Conservation (phyloP, 2,888 invertebrate genomes). For the Latheticus oryzae region DNA sequence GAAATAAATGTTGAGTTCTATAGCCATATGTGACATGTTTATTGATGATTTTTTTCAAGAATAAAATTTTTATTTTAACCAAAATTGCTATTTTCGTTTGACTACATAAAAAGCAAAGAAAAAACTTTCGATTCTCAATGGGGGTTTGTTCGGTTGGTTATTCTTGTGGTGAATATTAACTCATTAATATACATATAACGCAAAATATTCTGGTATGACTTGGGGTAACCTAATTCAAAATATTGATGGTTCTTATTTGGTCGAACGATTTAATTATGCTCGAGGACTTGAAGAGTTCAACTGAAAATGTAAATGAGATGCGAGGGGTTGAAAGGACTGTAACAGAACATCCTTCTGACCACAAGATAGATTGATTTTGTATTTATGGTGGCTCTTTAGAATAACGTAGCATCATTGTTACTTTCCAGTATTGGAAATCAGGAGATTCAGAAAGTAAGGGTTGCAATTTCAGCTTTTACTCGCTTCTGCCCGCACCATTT, state of each 20-base stretch:
- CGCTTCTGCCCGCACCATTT: constrained; percentile 41
- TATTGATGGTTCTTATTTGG: constrained; percentile 53
- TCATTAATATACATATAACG: constrained; percentile 44
- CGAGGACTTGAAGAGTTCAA: constrained; percentile 52
- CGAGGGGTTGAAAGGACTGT: constrained; percentile 51
- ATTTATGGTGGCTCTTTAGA: constrained; percentile 56
- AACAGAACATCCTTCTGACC: constrained; percentile 54
- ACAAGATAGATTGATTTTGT: constrained; percentile 59
- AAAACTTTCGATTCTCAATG: too few species aligned
- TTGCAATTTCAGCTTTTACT: constrained; percentile 47
- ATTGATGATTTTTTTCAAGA: constrained; percentile 26
- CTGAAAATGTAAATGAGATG: constrained; percentile 57
- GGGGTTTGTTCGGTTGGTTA: constrained; percentile 24
- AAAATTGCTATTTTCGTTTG: too few species aligned
- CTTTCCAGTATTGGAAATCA: constrained; percentile 54
- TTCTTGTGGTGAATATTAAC: constrained; percentile 28
- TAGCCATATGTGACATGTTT: constrained; percentile 35
- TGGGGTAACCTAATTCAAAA: constrained; percentile 51
- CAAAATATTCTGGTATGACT: constrained; percentile 49
- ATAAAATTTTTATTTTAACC: too few species aligned
- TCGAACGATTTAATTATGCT: constrained; percentile 56
- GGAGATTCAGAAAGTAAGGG: constrained; percentile 45
- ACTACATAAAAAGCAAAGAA: not conserved
- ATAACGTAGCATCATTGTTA: constrained; percentile 60
- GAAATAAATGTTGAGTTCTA: constrained; percentile 40